A percentile compares a stretch with the other conserved stretches of the same genome.
phyloP scores from a whole-genome alignment of 2,113 vertebrate genomes.

The Gambusia holbrooki region DNA sequence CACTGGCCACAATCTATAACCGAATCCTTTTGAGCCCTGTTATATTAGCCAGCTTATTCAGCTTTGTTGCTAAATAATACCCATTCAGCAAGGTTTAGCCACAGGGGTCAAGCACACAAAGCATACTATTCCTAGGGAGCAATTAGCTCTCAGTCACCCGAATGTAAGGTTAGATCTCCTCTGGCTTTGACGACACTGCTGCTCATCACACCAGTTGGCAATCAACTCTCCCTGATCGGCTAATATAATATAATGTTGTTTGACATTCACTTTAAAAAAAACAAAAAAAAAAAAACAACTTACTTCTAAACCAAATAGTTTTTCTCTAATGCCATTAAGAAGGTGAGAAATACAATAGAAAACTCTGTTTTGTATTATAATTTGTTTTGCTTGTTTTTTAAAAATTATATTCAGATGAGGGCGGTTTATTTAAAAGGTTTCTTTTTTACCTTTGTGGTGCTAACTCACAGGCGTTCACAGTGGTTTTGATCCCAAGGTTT shows the following conservation, averaged over 20 bases:
- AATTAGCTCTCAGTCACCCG: slow-evolving; percentile 61
- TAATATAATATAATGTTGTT: background rate
- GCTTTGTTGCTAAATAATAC: slow-evolving; percentile 69
- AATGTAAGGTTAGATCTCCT: slow-evolving; percentile 51
- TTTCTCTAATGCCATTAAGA: background rate
- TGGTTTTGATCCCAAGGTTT: slow-evolving; percentile 59
- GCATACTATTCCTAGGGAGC: slow-evolving; percentile 56
- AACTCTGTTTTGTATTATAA: slow-evolving; percentile 10
- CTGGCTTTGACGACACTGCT: slow-evolving; percentile 40
- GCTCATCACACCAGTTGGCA: slow-evolving; percentile 44
- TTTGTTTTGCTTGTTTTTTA: slow-evolving; percentile 1
- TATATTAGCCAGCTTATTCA: slow-evolving; percentile 61
- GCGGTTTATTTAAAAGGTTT: slow-evolving; percentile 41
- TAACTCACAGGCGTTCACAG: slow-evolving; percentile 29
- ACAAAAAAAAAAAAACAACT: background rate
- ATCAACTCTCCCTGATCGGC: slow-evolving; percentile 35
- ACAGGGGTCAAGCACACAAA: slow-evolving; percentile 58
- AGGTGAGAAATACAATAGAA: background rate
- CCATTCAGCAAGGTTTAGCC: slow-evolving; percentile 64
- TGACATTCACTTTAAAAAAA: slow-evolving; percentile 1
- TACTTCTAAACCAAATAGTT: background rate
- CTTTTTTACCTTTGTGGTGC: slow-evolving; percentile 38
- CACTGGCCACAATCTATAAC: slow-evolving; percentile 58
- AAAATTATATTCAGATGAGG: slow-evolving; percentile 37
- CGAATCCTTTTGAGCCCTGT: slow-evolving; percentile 49